phyloP scores from a whole-genome alignment of 2,888 invertebrate species.

The Sarcophaga caerulescens region DNA sequence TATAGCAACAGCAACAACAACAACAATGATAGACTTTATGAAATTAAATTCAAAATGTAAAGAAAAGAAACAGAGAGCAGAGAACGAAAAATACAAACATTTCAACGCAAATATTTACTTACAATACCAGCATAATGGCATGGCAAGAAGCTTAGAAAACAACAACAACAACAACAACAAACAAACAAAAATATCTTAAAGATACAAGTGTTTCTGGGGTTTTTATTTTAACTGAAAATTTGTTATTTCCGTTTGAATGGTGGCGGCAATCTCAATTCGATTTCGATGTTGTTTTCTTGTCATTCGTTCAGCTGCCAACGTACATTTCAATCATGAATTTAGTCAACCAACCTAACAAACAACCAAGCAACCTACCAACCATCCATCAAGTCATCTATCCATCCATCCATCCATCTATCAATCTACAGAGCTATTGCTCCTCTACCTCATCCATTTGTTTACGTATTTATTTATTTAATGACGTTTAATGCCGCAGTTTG shows the following conservation, averaged over 20 bases:
- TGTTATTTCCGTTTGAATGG: conserved; percentile 66
- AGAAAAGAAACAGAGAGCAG: conserved; percentile 19
- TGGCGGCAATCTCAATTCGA: conserved; percentile 11
- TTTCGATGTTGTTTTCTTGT: not conserved
- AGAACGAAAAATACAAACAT: not conserved
- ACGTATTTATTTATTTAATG: conserved; percentile 40
- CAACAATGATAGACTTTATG: conserved; percentile 29
- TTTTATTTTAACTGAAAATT: conserved; percentile 64
- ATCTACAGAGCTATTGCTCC: not conserved
- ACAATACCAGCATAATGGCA: no score
- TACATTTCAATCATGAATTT: not conserved
- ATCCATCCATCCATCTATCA: not conserved
- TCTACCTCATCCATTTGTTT: conserved; percentile 3
- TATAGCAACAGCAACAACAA: not conserved
- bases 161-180: not conserved
- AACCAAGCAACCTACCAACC: not conserved
- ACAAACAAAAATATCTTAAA: conserved; percentile 30
- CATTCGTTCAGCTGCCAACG: not conserved
- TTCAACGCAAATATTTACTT: not conserved
- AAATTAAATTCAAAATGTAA: conserved; percentile 33
- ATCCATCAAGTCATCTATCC: conserved; percentile 3
- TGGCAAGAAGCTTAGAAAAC: not conserved
- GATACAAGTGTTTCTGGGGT: conserved; percentile 60
- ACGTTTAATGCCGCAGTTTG: conserved; percentile 39
- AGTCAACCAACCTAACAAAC: conserved; percentile 7